phyloP scores from a whole-genome alignment of 1,140 invertebrate genomes.

The Drosophila pseudoobscura region DNA sequence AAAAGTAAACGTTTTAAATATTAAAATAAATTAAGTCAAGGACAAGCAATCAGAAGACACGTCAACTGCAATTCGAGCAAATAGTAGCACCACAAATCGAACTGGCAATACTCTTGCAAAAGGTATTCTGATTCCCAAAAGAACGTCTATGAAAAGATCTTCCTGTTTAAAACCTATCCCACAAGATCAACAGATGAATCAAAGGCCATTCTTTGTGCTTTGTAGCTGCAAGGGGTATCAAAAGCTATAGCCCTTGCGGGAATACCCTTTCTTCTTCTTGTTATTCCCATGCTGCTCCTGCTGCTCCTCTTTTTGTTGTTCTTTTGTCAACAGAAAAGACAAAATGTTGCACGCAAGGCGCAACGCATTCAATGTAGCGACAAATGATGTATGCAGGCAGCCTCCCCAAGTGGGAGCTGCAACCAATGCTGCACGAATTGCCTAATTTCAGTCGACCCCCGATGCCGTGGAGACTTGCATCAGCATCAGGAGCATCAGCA shows the following conservation, averaged over 20 bases:
- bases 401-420: constrained; percentile 1
- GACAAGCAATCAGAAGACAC: constrained; percentile 25
- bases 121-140: too few species aligned
- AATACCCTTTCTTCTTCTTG: too few species aligned
- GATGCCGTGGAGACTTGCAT: constrained; percentile 32
- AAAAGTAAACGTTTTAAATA: constrained; percentile 38
- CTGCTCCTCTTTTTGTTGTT: constrained; percentile 12
- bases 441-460: constrained; percentile 57
- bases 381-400: constrained; percentile 42
- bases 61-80: not conserved
- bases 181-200: too few species aligned
- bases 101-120: too few species aligned
- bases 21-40: constrained; percentile 46
- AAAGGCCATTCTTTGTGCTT: too few species aligned
- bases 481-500: constrained; percentile 30
- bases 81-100: constrained; percentile 6
- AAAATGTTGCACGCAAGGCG: constrained; percentile 9
- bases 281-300: not conserved
- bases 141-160: too few species aligned
- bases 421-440: constrained; percentile 35
- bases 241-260: not conserved
- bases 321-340: constrained; percentile 41
- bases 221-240: not conserved
- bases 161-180: not conserved
- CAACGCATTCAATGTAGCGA: constrained; percentile 33